A percentile compares a stretch with the other conserved stretches of the same genome.
Evolutionary conservation across 2,888 invertebrate genomes (phyloP).

Genomic region (Crocallis elinguaria): DNA sequence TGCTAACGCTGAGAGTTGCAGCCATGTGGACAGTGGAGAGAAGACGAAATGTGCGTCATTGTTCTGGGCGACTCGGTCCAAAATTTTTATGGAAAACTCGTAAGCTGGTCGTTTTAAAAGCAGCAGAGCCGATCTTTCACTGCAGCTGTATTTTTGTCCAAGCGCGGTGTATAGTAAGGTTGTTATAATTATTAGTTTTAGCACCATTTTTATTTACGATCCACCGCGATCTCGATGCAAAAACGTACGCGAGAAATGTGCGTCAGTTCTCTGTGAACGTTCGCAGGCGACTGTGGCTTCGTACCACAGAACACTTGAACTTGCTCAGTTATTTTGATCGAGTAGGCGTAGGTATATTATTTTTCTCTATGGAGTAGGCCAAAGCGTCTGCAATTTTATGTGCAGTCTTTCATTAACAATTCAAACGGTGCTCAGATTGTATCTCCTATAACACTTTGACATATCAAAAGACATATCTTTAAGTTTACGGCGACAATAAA

Average conservation of each 20-base stretch:
- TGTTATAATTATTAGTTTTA: slow-evolving; percentile 42
- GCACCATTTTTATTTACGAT: slow-evolving; percentile 41
- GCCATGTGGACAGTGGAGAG: slow-evolving; percentile 67
- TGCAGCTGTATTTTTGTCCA: slow-evolving; percentile 47
- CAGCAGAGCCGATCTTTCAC: slow-evolving; percentile 44
- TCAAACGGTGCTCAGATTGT: slow-evolving; percentile 1
- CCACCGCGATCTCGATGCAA: slow-evolving; percentile 9
- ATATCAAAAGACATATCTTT: too few species aligned
- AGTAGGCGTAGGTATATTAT: too few species aligned
- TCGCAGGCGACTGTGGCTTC: slow-evolving; percentile 5
- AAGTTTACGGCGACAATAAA: neutral
- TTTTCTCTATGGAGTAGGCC: too few species aligned
- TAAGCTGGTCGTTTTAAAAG: slow-evolving; percentile 57
- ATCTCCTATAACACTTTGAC: neutral
- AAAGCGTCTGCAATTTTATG: slow-evolving; percentile 9
- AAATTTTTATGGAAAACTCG: slow-evolving; percentile 59
- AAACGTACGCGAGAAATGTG: slow-evolving; percentile 4
- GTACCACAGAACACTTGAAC: slow-evolving; percentile 9
- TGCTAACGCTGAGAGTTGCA: slow-evolving; percentile 60
- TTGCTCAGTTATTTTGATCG: slow-evolving; percentile 16
- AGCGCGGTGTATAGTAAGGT: slow-evolving; percentile 33
- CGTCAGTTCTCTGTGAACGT: neutral
- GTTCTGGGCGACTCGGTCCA: slow-evolving; percentile 59
- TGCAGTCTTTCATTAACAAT: slow-evolving; percentile 21
- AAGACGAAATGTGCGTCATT: slow-evolving; percentile 63